Evolutionary conservation across 2,888 invertebrate genomes (phyloP).

Genomic region (Globia sparganii): DNA sequence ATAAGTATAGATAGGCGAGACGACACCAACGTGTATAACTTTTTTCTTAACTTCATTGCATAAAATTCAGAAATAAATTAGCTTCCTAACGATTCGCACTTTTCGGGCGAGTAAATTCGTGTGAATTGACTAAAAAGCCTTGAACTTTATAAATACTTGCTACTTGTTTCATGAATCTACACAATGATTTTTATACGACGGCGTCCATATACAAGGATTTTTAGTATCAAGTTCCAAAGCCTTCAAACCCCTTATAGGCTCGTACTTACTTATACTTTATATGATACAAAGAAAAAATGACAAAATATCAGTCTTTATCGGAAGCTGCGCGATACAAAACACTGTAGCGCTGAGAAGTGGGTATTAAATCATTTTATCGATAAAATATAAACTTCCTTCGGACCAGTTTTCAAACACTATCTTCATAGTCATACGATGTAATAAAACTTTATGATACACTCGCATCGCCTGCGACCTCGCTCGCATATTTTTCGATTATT

Average conservation of each 20-base stretch:
- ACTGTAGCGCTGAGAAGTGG: conserved; percentile 35
- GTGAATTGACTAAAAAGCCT: neutral
- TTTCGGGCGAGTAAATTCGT: neutral
- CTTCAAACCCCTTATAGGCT: neutral
- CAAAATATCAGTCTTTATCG: conserved; percentile 14
- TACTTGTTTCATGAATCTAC: too few relatives aligned
- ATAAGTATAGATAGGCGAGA: too few relatives aligned
- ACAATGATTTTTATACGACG: neutral
- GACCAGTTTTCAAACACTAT: conserved; percentile 65
- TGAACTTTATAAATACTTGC: neutral
- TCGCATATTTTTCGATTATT: conserved; percentile 49
- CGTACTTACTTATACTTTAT: neutral
- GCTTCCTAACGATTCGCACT: neutral
- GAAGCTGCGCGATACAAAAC: conserved; percentile 4
- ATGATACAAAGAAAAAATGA: neutral
- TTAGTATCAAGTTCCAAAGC: neutral
- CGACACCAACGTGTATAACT: too few relatives aligned
- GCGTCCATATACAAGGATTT: neutral
- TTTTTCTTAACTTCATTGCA: too few relatives aligned
- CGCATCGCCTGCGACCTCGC: conserved; percentile 29
- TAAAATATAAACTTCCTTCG: conserved; percentile 61
- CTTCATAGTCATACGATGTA: conserved; percentile 60
- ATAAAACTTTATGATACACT: conserved; percentile 65
- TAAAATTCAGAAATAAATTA: neutral
- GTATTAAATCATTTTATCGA: conserved; percentile 66